These are phyloP conservation scores for Drosophila subobscura DNA, from an alignment of 1,140 invertebrate species.

Conservation along the genomic window DNA sequence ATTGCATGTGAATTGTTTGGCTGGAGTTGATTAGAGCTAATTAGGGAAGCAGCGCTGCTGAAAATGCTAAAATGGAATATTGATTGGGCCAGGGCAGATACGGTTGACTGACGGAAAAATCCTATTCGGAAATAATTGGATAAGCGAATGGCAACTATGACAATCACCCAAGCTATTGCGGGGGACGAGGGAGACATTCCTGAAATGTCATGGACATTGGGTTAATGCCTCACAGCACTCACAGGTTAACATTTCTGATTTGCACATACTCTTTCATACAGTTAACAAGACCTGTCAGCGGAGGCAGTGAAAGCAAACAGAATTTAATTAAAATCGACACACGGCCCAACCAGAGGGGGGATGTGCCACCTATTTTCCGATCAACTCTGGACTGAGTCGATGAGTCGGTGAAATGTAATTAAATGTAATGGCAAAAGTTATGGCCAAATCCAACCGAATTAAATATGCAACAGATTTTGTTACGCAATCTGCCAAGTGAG, in stretches of 20 bases:
- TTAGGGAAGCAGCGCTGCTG: slow-evolving; percentile 24
- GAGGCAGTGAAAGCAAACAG: slow-evolving; percentile 41
- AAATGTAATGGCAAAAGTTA: slow-evolving; percentile 78
- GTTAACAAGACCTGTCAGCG: slow-evolving; percentile 22
- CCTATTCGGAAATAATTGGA: slow-evolving; percentile 42
- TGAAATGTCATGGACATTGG: not conserved
- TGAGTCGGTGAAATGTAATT: slow-evolving; percentile 58
- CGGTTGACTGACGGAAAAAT: slow-evolving; percentile 38
- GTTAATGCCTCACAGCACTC: not conserved
- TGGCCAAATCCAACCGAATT: slow-evolving; percentile 74
- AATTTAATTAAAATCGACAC: slow-evolving; percentile 63
- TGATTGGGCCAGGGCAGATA: slow-evolving; percentile 46
- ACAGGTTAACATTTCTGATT: slow-evolving; percentile 8
- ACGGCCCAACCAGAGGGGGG: slow-evolving; percentile 17
- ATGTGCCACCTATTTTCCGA: not conserved
- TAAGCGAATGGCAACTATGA: slow-evolving; percentile 38
- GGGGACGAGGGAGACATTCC: too few species aligned
- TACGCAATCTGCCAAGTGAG: slow-evolving; percentile 56
- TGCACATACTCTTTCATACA: slow-evolving; percentile 13
- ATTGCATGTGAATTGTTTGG: slow-evolving; percentile 36
- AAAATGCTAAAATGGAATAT: slow-evolving; percentile 20
- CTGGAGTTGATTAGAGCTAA: slow-evolving; percentile 50
- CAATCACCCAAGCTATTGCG: slow-evolving; percentile 18
- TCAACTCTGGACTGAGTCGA: not conserved
- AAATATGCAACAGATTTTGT: slow-evolving; percentile 76